A percentile compares a stretch with the other conserved stretches of the same genome.
Evolutionary conservation across 2,797 vertebrate genomes (phyloP).

Genomic region (Megalops cyprinoides): DNA sequence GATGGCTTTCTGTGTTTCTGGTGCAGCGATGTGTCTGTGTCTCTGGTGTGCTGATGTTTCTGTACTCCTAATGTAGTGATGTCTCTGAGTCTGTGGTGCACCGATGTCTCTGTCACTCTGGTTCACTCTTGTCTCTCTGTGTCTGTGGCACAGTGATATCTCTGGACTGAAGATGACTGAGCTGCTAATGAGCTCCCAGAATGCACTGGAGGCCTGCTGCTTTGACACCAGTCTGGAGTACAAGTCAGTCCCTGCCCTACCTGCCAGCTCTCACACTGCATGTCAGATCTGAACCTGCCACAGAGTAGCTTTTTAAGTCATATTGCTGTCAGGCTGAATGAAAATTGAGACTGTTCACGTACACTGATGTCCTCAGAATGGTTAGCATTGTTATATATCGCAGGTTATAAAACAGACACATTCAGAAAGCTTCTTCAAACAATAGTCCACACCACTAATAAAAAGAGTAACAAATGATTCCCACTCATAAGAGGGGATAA

Average conservation of each 20-base stretch:
- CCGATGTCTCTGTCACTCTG: slow-evolving; percentile 6
- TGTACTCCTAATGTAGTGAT: too few relatives aligned
- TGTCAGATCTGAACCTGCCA: too few relatives aligned
- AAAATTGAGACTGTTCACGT: too few relatives aligned
- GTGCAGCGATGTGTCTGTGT: neutral
- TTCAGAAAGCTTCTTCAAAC: too few relatives aligned
- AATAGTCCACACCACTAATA: too few relatives aligned
- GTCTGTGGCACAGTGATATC: slow-evolving; percentile 73
- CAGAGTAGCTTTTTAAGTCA: too few relatives aligned
- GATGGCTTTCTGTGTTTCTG: neutral
- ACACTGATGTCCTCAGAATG: too few relatives aligned
- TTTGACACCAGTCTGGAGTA: slow-evolving; percentile 86
- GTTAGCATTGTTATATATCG: too few relatives aligned
- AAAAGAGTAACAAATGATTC: too few relatives aligned
- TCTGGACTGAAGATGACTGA: slow-evolving; percentile 78
- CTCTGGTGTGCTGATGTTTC: neutral
- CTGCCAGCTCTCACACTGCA: neutral
- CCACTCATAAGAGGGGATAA: too few relatives aligned
- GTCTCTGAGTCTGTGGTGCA: neutral
- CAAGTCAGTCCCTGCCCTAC: slow-evolving; percentile 76
- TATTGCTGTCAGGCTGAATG: too few relatives aligned
- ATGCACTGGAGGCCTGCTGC: slow-evolving; percentile 81
- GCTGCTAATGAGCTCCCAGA: slow-evolving; percentile 77
- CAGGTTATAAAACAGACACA: too few relatives aligned
- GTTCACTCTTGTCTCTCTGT: neutral